Conservation (phyloP, 2,797 vertebrate species). For the Peromyscus attwateri region DNA sequence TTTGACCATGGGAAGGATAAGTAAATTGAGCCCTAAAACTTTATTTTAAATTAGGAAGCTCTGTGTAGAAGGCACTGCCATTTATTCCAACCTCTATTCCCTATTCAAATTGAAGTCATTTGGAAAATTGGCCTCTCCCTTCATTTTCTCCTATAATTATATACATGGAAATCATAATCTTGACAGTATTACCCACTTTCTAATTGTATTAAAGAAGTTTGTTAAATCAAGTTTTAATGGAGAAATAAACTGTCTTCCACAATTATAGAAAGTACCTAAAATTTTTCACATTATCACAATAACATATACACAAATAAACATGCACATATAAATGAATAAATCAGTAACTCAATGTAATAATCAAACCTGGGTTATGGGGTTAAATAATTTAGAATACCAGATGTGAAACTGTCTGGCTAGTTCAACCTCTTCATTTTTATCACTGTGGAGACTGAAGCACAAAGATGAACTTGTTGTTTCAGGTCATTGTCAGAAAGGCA, state of each 20-base stretch:
- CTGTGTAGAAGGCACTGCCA: neutral
- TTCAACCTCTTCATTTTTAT: constrained; percentile 24
- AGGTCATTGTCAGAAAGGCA: constrained; percentile 6
- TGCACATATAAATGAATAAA: neutral
- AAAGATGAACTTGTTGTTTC: constrained; percentile 33
- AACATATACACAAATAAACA: neutral
- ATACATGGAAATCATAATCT: constrained; percentile 18
- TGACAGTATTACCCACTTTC: neutral
- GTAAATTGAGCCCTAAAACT: constrained; percentile 2
- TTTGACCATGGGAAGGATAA: neutral
- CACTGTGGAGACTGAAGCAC: neutral
- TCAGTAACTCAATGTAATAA: neutral
- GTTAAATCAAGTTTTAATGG: neutral
- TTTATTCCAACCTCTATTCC: constrained; percentile 4
- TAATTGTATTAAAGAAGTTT: neutral
- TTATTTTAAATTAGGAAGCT: constrained; percentile 22
- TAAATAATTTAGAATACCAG: neutral
- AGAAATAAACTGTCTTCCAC: neutral
- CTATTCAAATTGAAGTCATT: constrained; percentile 50
- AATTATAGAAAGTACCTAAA: constrained; percentile 25
- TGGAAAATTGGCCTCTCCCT: constrained; percentile 46
- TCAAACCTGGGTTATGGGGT: neutral
- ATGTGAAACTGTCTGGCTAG: neutral
- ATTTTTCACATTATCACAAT: neutral
- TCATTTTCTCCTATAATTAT: constrained; percentile 22